Percentiles rank a stretch among this genome's conserved stretches.
Conservation (phyloP, 2,113 vertebrate genomes). For the Spheniscus mendiculus region DNA sequence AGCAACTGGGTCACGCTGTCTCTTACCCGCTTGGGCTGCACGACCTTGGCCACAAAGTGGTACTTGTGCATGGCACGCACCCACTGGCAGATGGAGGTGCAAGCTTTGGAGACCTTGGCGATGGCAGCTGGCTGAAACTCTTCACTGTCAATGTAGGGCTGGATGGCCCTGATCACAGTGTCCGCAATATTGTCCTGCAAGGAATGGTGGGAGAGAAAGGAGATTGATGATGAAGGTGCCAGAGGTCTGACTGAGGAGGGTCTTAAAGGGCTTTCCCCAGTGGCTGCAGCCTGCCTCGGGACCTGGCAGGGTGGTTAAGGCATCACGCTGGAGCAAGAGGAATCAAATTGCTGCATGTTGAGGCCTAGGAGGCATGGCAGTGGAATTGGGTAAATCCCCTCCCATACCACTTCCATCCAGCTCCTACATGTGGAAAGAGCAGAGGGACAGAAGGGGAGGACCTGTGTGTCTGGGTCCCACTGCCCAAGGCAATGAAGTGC, state of each 20-base stretch:
- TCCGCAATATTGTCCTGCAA: conserved; percentile 90
- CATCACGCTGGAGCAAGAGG: background rate
- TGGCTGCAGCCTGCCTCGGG: background rate
- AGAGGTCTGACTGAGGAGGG: background rate
- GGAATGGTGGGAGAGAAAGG: background rate
- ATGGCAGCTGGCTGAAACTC: conserved; percentile 90
- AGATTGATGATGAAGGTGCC: background rate
- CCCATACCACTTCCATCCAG: background rate
- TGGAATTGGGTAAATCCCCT: background rate
- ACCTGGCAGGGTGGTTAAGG: background rate
- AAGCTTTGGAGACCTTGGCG: conserved; percentile 90
- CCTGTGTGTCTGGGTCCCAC: background rate
- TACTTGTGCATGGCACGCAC: conserved; percentile 91
- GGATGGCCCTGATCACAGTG: conserved; percentile 82
- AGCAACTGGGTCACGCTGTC: accelerated
- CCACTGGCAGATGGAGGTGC: conserved; percentile 95
- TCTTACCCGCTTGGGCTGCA: conserved; percentile 90
- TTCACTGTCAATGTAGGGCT: conserved; percentile 90
- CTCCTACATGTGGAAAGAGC: background rate
- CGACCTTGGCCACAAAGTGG: conserved; percentile 85
- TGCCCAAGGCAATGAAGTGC: background rate
- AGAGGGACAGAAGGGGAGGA: background rate
- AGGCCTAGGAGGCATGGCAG: background rate
- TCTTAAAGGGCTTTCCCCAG: background rate
- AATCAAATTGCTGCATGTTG: background rate